These are phyloP conservation scores for human (Homo sapiens) DNA, from an alignment of 2,113 vertebrate genomes.

Conservation along the genomic window DNA sequence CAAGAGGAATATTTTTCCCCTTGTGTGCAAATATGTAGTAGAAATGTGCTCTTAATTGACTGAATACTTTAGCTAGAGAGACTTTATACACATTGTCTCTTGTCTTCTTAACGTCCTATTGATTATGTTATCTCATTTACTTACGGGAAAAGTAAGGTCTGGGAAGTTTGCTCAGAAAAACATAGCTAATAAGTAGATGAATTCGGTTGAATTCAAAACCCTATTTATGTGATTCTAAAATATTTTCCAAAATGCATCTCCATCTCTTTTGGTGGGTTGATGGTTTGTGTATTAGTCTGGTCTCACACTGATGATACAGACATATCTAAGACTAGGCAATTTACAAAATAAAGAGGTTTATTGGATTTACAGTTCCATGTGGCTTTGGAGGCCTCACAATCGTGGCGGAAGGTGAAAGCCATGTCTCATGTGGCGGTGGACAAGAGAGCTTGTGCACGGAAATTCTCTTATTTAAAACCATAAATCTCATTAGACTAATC, in stretches of 20 bases:
- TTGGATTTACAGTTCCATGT: no score
- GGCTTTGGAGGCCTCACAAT: no score
- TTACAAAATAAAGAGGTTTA: no score
- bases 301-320: no score
- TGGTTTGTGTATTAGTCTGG: not conserved
- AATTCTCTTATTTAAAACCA: no score
- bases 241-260: not conserved
- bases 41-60: not conserved
- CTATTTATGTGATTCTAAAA: not conserved
- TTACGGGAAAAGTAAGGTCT: not conserved
- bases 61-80: not conserved
- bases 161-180: not conserved
- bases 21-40: not conserved
- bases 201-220: not conserved
- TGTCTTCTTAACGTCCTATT: not conserved
- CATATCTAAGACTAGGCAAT: no score
- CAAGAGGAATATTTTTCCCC: not conserved
- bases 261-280: not conserved
- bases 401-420: no score
- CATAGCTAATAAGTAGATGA: not conserved
- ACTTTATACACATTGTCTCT: not conserved
- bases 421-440: no score
- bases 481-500: no score
- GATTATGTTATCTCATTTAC: not conserved
- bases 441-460: no score